A percentile compares a stretch with the other conserved stretches of the same genome.
Conservation (phyloP, 2,888 invertebrate genomes). For the Lycophotia porphyrea region DNA sequence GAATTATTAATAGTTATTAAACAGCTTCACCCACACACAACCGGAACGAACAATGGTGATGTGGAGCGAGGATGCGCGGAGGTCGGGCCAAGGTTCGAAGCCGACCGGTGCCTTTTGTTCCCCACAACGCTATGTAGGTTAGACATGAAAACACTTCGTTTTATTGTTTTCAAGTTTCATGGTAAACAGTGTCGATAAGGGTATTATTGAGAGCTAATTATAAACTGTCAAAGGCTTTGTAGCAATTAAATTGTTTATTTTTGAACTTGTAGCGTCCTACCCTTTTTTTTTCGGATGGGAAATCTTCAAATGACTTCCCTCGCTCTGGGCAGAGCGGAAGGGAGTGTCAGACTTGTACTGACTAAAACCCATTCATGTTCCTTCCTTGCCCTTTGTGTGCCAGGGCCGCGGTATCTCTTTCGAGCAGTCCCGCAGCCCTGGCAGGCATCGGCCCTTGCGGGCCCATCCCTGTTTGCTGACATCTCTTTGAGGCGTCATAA, state of each 20-base stretch:
- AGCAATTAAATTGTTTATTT: background rate
- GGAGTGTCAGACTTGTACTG: too few relatives aligned
- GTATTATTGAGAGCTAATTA: slow-evolving; percentile 18
- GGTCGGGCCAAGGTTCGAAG: slow-evolving; percentile 87
- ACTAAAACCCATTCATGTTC: too few relatives aligned
- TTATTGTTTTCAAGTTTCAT: slow-evolving; percentile 60
- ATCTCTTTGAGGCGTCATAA: too few relatives aligned
- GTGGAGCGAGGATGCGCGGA: slow-evolving; percentile 88
- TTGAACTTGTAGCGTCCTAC: background rate
- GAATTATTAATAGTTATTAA: slow-evolving; percentile 56
- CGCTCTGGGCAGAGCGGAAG: too few relatives aligned
- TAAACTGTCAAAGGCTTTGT: slow-evolving; percentile 13
- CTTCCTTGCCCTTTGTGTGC: too few relatives aligned
- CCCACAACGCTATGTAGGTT: slow-evolving; percentile 66
- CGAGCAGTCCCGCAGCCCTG: too few relatives aligned
- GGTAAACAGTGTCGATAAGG: slow-evolving; percentile 24
- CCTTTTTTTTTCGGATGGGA: too few relatives aligned
- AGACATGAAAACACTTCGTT: slow-evolving; percentile 63
- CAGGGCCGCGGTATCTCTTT: too few relatives aligned
- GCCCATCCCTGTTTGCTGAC: too few relatives aligned
- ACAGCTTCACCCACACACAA: slow-evolving; percentile 56
- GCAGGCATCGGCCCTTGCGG: too few relatives aligned
- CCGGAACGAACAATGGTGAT: slow-evolving; percentile 78
- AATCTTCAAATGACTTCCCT: too few relatives aligned
- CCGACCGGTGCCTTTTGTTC: slow-evolving; percentile 84